Base-by-base conservation (phyloP, 1,140 invertebrate species). In the Drosophila persimilis region DNA sequence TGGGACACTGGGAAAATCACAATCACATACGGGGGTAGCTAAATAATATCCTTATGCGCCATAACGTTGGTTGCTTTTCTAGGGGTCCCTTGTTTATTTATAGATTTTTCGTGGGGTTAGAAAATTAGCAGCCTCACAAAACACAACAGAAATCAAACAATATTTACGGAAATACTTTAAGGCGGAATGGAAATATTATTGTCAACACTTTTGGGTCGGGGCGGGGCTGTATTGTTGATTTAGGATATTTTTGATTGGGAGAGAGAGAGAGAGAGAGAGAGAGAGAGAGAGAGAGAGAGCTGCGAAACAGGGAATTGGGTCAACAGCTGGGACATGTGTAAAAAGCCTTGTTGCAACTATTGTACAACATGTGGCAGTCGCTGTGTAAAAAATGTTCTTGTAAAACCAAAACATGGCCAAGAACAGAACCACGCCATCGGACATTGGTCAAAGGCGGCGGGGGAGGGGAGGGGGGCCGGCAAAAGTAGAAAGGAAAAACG, bases 81-180 rank as follows among this genome's bases (percentile, higher is more conserved):
- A 1, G 2, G 0, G 51, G 29, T 78, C 9, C 11, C 31, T 11
- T 83, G 60, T 85, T 84, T 85, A 85, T 77, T 86, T 73, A 85
- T 69, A 73, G 59, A 65, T 72, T 78, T 61, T 61, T 64, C 46
- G 56, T 65, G 54, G 69, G 70, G 63, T 83, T 62, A 53, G 81
- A 77, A 86, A 85, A 85, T 85, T 85, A 85, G 80, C 80, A 81
- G 71, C 77, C 59, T 20, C 62, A 54, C 60, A 58, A 17, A 85
- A 86, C 86, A 81, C 73, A 85, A 80, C 63, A 70, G 35, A 39
- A 39, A 75, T 46, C 77, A 77, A 84, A 85, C 48, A 85, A 85
- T 85, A 85, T 85, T 85, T 81, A 57, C 81, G 52, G 77, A 88
- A 85, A 75, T 77, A 76, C 81, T 85, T 70, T 81, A 88, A 77